Conservation (phyloP, 2,113 vertebrate genomes). For the Dipodomys spectabilis region DNA sequence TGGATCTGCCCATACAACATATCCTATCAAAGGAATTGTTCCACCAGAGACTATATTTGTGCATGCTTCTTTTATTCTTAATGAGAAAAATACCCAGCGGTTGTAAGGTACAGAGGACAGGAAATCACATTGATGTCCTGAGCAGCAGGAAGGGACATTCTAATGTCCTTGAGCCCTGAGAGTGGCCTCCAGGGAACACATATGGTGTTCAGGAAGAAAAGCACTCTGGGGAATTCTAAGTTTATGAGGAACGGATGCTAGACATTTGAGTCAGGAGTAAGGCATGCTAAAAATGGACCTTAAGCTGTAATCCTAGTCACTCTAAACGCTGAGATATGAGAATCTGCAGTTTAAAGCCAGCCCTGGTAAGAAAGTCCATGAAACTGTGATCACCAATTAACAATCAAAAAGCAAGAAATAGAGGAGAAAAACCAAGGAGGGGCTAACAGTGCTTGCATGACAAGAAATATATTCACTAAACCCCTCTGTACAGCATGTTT, state of each 20-base stretch:
- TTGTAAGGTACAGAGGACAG: not conserved
- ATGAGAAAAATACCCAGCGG: not conserved
- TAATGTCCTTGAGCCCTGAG: not conserved
- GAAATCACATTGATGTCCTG: not conserved
- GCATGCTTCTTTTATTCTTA: not conserved
- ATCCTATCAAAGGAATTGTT: not conserved
- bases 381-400: too few relatives aligned
- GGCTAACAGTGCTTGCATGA: too few relatives aligned
- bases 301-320: too few relatives aligned
- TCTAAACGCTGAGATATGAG: too few relatives aligned
- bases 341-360: too few relatives aligned
- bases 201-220: not conserved
- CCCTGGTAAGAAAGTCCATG: too few relatives aligned
- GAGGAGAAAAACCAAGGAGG: too few relatives aligned
- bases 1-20: too few relatives aligned
- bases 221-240: not conserved
- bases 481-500: too few relatives aligned
- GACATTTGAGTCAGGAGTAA: not conserved
- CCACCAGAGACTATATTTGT: not conserved
- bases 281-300: not conserved
- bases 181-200: not conserved
- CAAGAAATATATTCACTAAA: too few relatives aligned
- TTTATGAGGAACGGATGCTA: not conserved
- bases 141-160: not conserved
- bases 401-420: too few relatives aligned